Base-by-base conservation (phyloP, 2,113 vertebrate genomes). In the Chloebia gouldiae region DNA sequence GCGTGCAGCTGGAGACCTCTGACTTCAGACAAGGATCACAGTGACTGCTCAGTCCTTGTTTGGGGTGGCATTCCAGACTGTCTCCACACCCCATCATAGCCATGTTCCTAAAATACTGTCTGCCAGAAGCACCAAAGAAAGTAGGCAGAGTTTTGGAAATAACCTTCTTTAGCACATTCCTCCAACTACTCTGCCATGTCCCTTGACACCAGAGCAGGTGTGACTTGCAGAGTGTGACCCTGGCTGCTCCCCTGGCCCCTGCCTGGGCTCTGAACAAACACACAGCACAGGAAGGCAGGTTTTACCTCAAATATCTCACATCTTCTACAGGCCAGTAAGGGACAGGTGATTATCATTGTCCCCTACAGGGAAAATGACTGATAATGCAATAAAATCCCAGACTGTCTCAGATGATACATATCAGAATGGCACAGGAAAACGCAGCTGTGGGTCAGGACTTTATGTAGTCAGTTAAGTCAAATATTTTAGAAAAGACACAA, bases 191-290 rank as follows among this genome's bases (percentile, higher is more conserved):
- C 13, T 15, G 23, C 11, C 53, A 28, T 66, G 89, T 75, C 56
- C 56, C 79, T 33, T 60, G 61, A 27, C 21, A 77, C 11, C 20
- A 18, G 9, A 0, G 0, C 23, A 39, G 30, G 28, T 42, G 60
- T 39, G 27, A 75, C 45, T 39, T 33, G 27, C 53, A 35, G 61
- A 44, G 25, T n/a, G 42, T 47, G 42, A 83, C 45, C 20, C 15
- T 30, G 66, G 49, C 31, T 73, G 51, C 30, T 42, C 42, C n/a
- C 4, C 21, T n/a, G 33, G 19, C 30, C 21, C n/a, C 33, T 51
- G 54, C 27, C 39, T 33, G n/a, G 17, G 27, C 15, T 44, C 37
- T 64, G 49, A 85, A 49, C 13, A 35, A 91, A 65, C 16, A 51
- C n/a, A 35, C 17, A 53, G 61, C 27, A 28, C 6, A 54, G 27